Percentiles rank a stretch among this genome's conserved stretches.
phyloP scores from a whole-genome alignment of 2,113 vertebrate genomes.

The Perognathus longimembris region DNA sequence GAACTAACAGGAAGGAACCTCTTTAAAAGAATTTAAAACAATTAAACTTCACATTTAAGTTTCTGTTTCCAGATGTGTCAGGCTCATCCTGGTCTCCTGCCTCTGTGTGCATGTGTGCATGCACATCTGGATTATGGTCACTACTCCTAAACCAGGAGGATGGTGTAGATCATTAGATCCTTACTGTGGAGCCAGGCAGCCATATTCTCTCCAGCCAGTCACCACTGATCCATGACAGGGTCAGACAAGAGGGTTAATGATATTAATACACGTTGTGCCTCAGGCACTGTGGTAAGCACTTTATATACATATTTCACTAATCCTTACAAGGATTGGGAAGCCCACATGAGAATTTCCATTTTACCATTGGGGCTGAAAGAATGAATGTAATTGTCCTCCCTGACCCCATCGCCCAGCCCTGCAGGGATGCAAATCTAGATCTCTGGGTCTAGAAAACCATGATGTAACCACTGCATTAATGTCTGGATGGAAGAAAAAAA shows the following conservation, averaged over 20 bases:
- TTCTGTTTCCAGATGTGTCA: background rate
- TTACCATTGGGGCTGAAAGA: background rate
- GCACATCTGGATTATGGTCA: background rate
- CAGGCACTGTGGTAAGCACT: background rate
- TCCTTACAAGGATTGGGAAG: background rate
- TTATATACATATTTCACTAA: slow-evolving; percentile 7
- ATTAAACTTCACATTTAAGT: background rate
- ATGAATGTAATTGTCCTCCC: background rate
- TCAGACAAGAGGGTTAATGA: background rate
- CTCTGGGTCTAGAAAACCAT: background rate
- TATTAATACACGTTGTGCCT: background rate
- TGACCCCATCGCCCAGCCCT: background rate
- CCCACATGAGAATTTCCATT: slow-evolving; percentile 11
- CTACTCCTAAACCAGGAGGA: too few relatives aligned
- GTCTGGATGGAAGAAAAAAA: background rate
- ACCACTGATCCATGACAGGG: too few relatives aligned
- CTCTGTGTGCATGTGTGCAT: background rate
- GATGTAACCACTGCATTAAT: background rate
- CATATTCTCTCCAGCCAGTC: background rate
- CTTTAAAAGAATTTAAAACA: too few relatives aligned
- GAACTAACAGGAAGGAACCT: too few relatives aligned
- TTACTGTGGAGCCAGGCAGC: background rate
- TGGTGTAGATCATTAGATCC: background rate
- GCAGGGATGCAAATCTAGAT: background rate
- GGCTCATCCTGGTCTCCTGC: background rate